Conservation (phyloP, 2,888 invertebrate genomes). For the Heterodera filipjevi region DNA sequence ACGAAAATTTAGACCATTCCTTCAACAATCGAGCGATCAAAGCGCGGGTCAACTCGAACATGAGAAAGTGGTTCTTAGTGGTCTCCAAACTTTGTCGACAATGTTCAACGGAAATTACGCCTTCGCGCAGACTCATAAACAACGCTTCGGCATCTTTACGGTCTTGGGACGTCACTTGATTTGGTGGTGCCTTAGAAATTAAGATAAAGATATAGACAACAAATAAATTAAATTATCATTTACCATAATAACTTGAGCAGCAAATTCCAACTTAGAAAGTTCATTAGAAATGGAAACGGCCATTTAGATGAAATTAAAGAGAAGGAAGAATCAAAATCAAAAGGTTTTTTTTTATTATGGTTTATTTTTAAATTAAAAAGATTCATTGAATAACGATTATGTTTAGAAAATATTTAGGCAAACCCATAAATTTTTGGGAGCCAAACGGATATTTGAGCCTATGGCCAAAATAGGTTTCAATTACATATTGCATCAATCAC, state of each 20-base stretch:
- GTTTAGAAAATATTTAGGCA: too few species aligned
- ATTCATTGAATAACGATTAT: too few species aligned
- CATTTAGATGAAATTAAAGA: neutral
- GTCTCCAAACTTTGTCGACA: slow-evolving; percentile 48
- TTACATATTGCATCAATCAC: too few species aligned
- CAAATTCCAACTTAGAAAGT: slow-evolving; percentile 52
- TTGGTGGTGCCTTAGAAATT: slow-evolving; percentile 49
- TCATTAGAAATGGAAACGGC: slow-evolving; percentile 35
- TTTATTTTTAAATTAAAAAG: too few species aligned
- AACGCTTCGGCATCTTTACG: slow-evolving; percentile 52
- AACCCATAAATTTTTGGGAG: too few species aligned
- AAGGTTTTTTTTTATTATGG: too few species aligned
- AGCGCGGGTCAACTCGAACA: slow-evolving; percentile 84
- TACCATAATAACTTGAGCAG: slow-evolving; percentile 53
- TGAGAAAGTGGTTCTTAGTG: slow-evolving; percentile 74
- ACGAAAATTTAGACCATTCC: slow-evolving; percentile 80
- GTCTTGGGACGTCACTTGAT: slow-evolving; percentile 43
- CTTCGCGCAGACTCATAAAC: slow-evolving; percentile 47
- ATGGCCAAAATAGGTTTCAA: too few species aligned
- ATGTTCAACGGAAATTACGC: slow-evolving; percentile 44
- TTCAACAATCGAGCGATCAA: slow-evolving; percentile 80
- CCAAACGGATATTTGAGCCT: too few species aligned
- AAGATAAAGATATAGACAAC: neutral
- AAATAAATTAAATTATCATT: neutral
- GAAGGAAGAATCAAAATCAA: neutral